These are phyloP conservation scores for Limonius californicus DNA, from an alignment of 1,140 invertebrate species.

Conservation along the genomic window DNA sequence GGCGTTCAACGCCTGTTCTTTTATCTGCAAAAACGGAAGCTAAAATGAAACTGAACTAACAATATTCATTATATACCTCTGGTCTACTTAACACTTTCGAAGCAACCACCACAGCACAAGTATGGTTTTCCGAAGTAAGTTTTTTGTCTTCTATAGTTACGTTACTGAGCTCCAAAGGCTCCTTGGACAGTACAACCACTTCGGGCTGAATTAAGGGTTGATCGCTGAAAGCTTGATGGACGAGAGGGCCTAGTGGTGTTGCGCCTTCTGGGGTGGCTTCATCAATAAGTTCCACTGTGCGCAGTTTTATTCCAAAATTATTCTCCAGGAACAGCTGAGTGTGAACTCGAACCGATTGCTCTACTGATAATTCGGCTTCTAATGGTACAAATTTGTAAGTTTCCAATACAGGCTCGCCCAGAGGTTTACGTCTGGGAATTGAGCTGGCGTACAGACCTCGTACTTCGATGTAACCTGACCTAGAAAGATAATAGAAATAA, in stretches of 20 bases:
- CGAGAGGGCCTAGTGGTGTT: slow-evolving; percentile 53
- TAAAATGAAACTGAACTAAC: too few relatives aligned
- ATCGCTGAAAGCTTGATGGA: slow-evolving; percentile 57
- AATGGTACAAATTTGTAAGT: slow-evolving; percentile 73
- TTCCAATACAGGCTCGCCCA: slow-evolving; percentile 67
- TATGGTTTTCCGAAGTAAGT: slow-evolving; percentile 54
- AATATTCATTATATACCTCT: background rate
- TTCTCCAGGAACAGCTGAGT: slow-evolving; percentile 78
- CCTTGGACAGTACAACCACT: slow-evolving; percentile 50
- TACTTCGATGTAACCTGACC: slow-evolving; percentile 80
- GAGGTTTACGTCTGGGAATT: slow-evolving; percentile 65
- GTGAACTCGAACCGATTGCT: slow-evolving; percentile 55
- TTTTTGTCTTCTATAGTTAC: slow-evolving; percentile 37
- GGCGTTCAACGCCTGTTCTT: slow-evolving; percentile 24
- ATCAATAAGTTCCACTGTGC: slow-evolving; percentile 64
- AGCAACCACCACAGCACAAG: slow-evolving; percentile 55
- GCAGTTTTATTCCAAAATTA: slow-evolving; percentile 60
- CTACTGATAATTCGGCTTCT: slow-evolving; percentile 62
- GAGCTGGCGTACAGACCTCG: slow-evolving; percentile 70
- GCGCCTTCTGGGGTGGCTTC: slow-evolving; percentile 47
- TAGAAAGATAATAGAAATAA: slow-evolving; percentile 11
- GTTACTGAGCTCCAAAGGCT: slow-evolving; percentile 51
- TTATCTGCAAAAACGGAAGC: too few relatives aligned
- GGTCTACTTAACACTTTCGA: slow-evolving; percentile 42
- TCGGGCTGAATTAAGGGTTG: slow-evolving; percentile 58